A percentile compares a stretch with the other conserved stretches of the same genome.
These are phyloP conservation scores for Lepidurus couesii DNA, from an alignment of 1,140 invertebrate genomes.

Conservation along the genomic window DNA sequence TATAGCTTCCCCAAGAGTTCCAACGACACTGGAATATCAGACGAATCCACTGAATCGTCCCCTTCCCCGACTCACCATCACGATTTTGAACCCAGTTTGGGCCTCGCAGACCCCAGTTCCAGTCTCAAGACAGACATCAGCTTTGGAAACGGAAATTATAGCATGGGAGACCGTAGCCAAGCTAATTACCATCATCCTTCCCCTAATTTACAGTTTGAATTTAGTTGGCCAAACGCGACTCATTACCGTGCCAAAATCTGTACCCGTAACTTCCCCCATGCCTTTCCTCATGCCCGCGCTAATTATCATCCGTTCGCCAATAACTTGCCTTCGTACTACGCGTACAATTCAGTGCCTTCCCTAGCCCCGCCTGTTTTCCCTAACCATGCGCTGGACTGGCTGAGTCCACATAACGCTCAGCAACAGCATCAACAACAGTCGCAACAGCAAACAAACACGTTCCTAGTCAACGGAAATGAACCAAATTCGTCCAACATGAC, in stretches of 20 bases:
- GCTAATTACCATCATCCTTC: not conserved
- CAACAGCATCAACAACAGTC: not conserved
- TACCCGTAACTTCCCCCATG: not conserved
- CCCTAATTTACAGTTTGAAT: not conserved
- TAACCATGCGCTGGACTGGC: not conserved
- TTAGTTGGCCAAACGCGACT: constrained; percentile 1
- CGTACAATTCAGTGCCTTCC: not conserved
- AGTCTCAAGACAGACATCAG: not conserved
- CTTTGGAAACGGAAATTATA: not conserved
- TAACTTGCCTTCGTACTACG: not conserved
- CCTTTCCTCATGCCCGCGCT: not conserved
- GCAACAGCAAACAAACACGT: not conserved
- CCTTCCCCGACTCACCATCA: not conserved
- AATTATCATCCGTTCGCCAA: not conserved
- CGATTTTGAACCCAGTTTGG: not conserved
- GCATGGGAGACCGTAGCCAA: not conserved
- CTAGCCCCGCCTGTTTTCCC: not conserved
- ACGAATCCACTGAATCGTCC: not conserved
- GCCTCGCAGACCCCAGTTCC: not conserved
- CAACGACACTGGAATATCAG: not conserved
- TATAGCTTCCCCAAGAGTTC: not conserved
- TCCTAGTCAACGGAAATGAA: not conserved
- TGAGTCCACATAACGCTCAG: not conserved
- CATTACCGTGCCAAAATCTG: constrained; percentile 8
- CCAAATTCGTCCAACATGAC: not conserved